phyloP scores from a whole-genome alignment of 2,113 vertebrate species.

The Pyxicephalus adspersus region DNA sequence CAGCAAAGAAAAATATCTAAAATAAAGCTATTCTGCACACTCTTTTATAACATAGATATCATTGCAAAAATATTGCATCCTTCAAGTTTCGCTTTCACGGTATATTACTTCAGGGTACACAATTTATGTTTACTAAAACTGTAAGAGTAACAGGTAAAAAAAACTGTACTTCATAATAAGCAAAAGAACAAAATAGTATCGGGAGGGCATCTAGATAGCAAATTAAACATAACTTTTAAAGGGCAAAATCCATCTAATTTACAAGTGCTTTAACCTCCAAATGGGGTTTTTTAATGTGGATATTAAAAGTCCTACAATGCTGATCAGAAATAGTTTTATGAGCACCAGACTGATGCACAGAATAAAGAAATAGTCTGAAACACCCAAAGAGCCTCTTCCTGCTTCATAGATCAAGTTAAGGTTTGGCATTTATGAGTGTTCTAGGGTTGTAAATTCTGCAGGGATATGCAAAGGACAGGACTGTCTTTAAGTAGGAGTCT shows the following conservation, averaged over 20 bases:
- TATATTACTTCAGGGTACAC: conserved; percentile 1
- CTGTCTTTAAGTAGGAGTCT: conserved; percentile 43
- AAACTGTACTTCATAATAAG: conserved; percentile 6
- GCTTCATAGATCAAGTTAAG: conserved; percentile 55
- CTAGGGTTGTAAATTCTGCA: conserved; percentile 52
- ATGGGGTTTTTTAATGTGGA: conserved; percentile 44
- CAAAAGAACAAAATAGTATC: conserved; percentile 23
- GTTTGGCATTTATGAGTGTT: conserved; percentile 56
- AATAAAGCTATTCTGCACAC: background rate
- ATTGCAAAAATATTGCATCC: background rate
- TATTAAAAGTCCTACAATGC: conserved; percentile 54
- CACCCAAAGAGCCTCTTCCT: conserved; percentile 50
- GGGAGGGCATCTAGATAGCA: conserved; percentile 20
- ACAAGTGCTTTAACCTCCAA: conserved; percentile 51
- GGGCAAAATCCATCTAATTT: conserved; percentile 54
- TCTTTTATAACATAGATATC: background rate
- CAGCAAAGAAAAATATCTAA: background rate
- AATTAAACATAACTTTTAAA: conserved; percentile 50
- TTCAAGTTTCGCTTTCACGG: background rate
- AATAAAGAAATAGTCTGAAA: conserved; percentile 56
- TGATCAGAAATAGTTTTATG: conserved; percentile 55
- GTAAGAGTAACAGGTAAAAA: conserved; percentile 6
- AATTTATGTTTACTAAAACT: background rate
- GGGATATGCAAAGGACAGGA: conserved; percentile 53
- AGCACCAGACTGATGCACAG: conserved; percentile 43